Conservation (phyloP, 2,113 vertebrate genomes). For the Sminthopsis crassicaudata region DNA sequence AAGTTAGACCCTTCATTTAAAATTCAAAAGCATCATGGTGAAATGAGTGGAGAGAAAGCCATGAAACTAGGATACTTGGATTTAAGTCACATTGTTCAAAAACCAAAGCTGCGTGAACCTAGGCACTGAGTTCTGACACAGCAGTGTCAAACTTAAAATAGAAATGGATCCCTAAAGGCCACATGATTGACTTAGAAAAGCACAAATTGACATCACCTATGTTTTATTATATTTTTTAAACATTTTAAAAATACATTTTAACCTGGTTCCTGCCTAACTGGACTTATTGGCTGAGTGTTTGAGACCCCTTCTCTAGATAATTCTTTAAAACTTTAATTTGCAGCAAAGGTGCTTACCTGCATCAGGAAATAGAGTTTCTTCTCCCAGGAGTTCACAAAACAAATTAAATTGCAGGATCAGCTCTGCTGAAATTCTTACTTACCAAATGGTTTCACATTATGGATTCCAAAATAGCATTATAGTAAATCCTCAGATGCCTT, state of each 20-base stretch:
- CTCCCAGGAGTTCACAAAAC: too few species aligned
- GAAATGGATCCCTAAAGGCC: not conserved
- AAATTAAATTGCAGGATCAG: too few species aligned
- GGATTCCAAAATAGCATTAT: too few species aligned
- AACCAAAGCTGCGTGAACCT: not conserved
- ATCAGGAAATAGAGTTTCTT: too few species aligned
- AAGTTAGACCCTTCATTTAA: not conserved
- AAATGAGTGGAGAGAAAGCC: not conserved
- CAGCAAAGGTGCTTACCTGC: not conserved
- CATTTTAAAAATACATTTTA: not conserved
- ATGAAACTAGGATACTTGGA: not conserved
- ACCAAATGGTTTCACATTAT: too few species aligned
- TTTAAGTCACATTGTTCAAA: not conserved
- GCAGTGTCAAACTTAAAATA: not conserved
- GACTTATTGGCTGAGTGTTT: not conserved
- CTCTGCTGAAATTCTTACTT: too few species aligned
- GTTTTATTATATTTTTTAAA: not conserved
- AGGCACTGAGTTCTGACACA: constrained; percentile 14
- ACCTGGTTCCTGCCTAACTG: not conserved
- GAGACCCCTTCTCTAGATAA: not conserved
- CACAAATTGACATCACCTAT: not conserved
- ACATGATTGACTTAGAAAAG: not conserved
- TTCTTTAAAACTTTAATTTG: not conserved
- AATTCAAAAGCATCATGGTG: not conserved
- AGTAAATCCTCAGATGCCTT: too few species aligned